Percentiles rank a stretch among this genome's conserved stretches.
Conservation (phyloP, 2,888 invertebrate species). For the Allolobophora icterica region DNA sequence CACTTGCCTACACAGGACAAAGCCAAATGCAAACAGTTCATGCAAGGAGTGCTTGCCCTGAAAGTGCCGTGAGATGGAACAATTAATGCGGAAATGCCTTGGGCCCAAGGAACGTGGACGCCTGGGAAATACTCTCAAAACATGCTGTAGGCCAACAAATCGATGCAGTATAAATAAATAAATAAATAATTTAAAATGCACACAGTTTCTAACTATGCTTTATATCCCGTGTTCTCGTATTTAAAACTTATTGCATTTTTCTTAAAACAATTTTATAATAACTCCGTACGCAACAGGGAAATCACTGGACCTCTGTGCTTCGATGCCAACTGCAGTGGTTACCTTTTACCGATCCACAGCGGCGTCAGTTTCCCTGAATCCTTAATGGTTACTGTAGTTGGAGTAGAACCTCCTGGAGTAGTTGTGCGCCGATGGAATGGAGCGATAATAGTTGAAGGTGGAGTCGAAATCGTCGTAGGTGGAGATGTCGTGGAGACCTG, state of each 20-base stretch:
- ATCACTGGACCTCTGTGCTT: background rate
- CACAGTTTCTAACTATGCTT: background rate
- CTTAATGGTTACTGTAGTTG: background rate
- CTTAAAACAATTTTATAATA: background rate
- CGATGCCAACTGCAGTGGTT: background rate
- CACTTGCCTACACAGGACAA: too few relatives aligned
- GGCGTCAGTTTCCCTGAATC: background rate
- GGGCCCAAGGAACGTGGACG: background rate
- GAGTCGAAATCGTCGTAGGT: background rate
- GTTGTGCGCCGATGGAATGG: background rate
- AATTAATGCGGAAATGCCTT: too few relatives aligned
- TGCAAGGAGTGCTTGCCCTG: too few relatives aligned
- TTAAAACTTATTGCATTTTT: background rate
- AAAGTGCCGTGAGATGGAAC: too few relatives aligned
- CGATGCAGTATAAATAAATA: background rate
- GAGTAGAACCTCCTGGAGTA: constrained; percentile 7
- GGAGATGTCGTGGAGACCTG: background rate
- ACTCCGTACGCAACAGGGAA: background rate
- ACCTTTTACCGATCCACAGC: too few relatives aligned
- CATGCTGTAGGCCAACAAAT: background rate
- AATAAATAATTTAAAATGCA: background rate
- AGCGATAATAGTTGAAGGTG: background rate
- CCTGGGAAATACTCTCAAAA: background rate
- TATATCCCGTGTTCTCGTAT: background rate
- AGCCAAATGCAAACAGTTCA: too few relatives aligned